These are phyloP conservation scores for Microcebus jonahi DNA, from an alignment of 2,113 vertebrate genomes.

Conservation along the genomic window DNA sequence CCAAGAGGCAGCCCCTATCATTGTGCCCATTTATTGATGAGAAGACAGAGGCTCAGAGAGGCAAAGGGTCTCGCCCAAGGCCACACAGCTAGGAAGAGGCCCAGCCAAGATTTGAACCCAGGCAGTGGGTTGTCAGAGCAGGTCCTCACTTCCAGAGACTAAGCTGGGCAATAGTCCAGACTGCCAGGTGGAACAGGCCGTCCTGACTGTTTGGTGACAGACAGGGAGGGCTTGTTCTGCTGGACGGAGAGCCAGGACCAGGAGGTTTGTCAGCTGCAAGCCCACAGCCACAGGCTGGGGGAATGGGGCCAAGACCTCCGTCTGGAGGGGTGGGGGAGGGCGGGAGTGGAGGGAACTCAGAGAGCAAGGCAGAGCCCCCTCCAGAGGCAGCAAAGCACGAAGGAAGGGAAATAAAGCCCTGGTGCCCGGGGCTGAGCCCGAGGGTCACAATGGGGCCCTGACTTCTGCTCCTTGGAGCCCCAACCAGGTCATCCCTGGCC, in stretches of 20 bases:
- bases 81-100: slow-evolving; percentile 53
- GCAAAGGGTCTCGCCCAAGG: not conserved
- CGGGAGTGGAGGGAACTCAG: not conserved
- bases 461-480: not conserved
- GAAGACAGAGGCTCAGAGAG: slow-evolving; percentile 54
- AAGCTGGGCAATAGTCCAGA: slow-evolving; percentile 68
- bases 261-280: slow-evolving; percentile 79
- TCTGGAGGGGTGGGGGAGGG: slow-evolving; percentile 60
- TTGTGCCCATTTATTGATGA: not conserved
- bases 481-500: not conserved
- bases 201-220: slow-evolving; percentile 77
- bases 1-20: not conserved
- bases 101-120: slow-evolving; percentile 50
- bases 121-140: slow-evolving; percentile 11
- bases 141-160: not conserved
- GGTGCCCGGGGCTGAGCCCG: not conserved
- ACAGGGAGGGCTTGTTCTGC: slow-evolving; percentile 74
- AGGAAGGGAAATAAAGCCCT: not conserved
- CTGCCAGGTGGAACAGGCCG: slow-evolving; percentile 77
- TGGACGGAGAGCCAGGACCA: slow-evolving; percentile 76
- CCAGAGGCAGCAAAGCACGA: not conserved
- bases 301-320: slow-evolving; percentile 73
- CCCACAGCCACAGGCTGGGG: slow-evolving; percentile 67
- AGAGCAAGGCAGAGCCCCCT: not conserved
- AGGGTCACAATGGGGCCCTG: not conserved